These are phyloP conservation scores for Peromyscus californicus DNA, from an alignment of 2,113 vertebrate genomes.

Conservation along the genomic window DNA sequence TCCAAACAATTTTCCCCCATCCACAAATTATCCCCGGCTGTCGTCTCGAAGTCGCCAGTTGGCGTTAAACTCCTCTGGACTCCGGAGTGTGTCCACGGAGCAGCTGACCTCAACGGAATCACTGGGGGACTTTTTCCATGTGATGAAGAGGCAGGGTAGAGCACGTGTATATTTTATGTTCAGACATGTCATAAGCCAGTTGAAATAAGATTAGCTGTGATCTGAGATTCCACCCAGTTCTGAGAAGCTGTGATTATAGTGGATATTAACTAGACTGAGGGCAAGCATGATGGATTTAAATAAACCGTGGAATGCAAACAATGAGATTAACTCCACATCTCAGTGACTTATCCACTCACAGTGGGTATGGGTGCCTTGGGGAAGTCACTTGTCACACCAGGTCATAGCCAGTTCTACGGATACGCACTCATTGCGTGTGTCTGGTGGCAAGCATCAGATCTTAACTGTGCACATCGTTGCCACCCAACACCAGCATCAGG, in stretches of 20 bases:
- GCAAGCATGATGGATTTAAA: background rate
- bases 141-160: background rate
- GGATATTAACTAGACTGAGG: background rate
- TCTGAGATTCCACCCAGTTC: background rate
- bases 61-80: too few species aligned
- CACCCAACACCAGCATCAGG: background rate
- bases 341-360: background rate
- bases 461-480: background rate
- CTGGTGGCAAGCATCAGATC: background rate
- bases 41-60: background rate
- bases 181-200: background rate
- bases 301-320: background rate
- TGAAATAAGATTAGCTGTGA: background rate
- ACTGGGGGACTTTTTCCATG: background rate
- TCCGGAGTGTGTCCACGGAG: background rate
- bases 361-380: rapidly evolving
- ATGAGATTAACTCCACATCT: background rate
- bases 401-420: background rate
- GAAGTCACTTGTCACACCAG: background rate
- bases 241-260: background rate
- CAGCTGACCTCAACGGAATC: background rate
- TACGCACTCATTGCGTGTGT: background rate
- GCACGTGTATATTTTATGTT: background rate
- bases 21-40: background rate
- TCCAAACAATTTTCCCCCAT: background rate